Evolutionary conservation across 1,140 invertebrate genomes (phyloP).

Genomic region (Wiebesia pumilae): DNA sequence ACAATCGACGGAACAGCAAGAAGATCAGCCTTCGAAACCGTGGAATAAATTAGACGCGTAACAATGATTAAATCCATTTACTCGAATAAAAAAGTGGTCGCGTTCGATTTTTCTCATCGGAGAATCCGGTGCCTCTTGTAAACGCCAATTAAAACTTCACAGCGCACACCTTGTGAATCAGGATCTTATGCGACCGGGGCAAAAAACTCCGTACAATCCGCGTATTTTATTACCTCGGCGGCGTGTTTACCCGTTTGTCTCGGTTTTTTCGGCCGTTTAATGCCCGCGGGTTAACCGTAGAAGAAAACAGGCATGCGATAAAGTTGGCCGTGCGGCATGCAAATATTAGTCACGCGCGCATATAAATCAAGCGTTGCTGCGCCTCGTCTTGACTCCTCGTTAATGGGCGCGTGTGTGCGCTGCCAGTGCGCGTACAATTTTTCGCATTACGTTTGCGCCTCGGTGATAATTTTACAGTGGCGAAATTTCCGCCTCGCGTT

Average conservation of each 20-base stretch:
- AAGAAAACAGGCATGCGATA: neutral
- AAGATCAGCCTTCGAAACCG: neutral
- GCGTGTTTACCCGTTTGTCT: too few relatives aligned
- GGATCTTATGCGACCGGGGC: too few relatives aligned
- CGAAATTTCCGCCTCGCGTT: neutral
- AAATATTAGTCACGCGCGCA: constrained; percentile 30
- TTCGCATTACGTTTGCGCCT: neutral
- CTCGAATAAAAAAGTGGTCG: neutral
- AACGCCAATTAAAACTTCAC: neutral
- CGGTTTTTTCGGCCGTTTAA: neutral
- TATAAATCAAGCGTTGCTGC: constrained; percentile 6
- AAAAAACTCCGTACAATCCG: neutral
- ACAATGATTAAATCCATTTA: neutral
- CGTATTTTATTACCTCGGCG: neutral
- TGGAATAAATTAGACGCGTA: neutral
- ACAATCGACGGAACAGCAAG: neutral
- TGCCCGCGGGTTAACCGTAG: neutral
- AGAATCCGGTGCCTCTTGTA: neutral
- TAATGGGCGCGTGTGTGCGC: neutral
- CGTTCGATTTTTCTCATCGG: neutral
- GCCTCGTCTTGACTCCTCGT: neutral
- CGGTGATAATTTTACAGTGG: neutral
- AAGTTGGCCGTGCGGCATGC: neutral
- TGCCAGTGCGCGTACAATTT: neutral
- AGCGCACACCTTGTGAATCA: neutral